Evolutionary conservation across 2,888 invertebrate species (phyloP).

Genomic region (Agriopis leucophaearia): DNA sequence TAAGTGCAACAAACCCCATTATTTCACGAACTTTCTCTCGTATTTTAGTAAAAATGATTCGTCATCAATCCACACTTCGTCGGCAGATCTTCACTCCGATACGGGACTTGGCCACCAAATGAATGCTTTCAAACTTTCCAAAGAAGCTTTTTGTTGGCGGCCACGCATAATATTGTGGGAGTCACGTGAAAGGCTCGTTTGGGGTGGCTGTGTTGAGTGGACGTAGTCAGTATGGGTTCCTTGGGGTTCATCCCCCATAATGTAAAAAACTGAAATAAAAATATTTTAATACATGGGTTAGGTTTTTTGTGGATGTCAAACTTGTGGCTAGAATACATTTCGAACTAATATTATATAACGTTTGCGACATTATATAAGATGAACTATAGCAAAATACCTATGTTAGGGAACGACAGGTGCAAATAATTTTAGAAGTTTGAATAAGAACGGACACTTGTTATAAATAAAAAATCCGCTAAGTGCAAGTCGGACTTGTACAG

Average conservation of each 20-base stretch:
- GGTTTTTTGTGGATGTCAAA: too few species aligned
- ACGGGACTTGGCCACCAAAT: constrained; percentile 46
- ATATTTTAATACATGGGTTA: too few species aligned
- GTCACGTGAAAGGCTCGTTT: constrained; percentile 55
- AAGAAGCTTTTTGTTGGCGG: constrained; percentile 52
- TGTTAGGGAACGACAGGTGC: too few species aligned
- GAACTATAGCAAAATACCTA: too few species aligned
- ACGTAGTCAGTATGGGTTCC: neutral
- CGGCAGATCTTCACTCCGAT: constrained; percentile 52
- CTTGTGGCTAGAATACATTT: too few species aligned
- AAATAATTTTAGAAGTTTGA: too few species aligned
- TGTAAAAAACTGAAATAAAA: neutral
- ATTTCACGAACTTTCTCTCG: constrained; percentile 17
- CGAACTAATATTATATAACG: too few species aligned
- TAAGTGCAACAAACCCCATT: constrained; percentile 8
- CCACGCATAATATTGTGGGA: constrained; percentile 45
- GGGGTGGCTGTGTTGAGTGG: constrained; percentile 31
- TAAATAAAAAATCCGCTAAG: too few species aligned
- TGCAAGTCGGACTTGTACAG: too few species aligned
- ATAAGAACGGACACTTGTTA: too few species aligned
- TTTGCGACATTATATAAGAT: too few species aligned
- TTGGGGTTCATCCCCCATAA: neutral
- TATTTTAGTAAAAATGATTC: constrained; percentile 44
- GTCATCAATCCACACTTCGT: constrained; percentile 53
- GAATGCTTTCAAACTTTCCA: constrained; percentile 50